A percentile compares a stretch with the other conserved stretches of the same genome.
These are phyloP conservation scores for Syngnathoides biaculeatus DNA, from an alignment of 2,113 vertebrate species.

Conservation along the genomic window DNA sequence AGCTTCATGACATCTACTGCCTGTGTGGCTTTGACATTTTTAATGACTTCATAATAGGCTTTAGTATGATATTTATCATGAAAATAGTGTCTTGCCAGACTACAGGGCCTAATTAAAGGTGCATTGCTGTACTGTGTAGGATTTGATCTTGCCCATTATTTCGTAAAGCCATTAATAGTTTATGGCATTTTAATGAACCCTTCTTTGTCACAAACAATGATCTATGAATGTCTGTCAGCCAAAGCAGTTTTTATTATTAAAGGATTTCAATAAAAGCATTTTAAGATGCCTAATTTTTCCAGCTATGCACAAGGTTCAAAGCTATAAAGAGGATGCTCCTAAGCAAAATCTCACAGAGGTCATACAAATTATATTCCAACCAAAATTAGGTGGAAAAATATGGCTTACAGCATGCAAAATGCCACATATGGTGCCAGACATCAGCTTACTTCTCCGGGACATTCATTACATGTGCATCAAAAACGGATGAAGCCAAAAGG, in stretches of 20 bases:
- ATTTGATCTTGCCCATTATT: not conserved
- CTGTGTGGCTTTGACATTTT: constrained; percentile 5
- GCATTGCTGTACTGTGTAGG: not conserved
- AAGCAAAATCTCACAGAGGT: not conserved
- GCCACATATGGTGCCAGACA: not conserved
- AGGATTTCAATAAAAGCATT: not conserved
- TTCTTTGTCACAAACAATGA: not conserved
- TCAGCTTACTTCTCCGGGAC: not conserved
- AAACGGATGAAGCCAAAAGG: not conserved
- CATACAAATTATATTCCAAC: not conserved
- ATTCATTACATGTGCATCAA: not conserved
- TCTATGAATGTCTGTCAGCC: not conserved
- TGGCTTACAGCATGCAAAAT: not conserved
- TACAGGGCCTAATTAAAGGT: not conserved
- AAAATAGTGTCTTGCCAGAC: not conserved
- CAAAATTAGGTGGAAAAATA: not conserved
- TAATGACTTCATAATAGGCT: not conserved
- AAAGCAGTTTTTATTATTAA: constrained; percentile 3
- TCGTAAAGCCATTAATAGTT: not conserved
- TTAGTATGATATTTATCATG: constrained; percentile 10
- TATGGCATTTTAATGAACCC: not conserved
- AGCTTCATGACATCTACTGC: not conserved
- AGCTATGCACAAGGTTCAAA: not conserved
- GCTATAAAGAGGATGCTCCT: not conserved
- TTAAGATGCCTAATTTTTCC: not conserved